These are phyloP conservation scores for Echinometra lucunter DNA, from an alignment of 53 echinoderm and acorn worm genomes.

Conservation along the genomic window DNA sequence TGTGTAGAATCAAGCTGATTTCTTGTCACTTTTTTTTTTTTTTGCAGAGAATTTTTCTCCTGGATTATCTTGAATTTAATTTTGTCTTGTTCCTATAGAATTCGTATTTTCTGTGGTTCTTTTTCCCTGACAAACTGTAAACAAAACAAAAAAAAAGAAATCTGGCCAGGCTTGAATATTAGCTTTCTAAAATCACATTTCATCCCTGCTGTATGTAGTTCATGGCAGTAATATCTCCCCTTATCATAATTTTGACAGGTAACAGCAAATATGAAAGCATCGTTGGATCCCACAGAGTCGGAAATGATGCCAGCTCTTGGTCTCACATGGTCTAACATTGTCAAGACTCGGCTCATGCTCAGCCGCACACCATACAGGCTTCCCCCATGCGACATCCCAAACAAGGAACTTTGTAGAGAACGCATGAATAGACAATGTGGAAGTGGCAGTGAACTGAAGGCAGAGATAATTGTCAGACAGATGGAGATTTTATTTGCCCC, in stretches of 20 bases:
- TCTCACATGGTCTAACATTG: slow-evolving; percentile 93
- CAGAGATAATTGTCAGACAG: slow-evolving; percentile 80
- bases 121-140: not conserved
- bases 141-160: not conserved
- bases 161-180: not conserved
- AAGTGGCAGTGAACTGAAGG: slow-evolving; percentile 8
- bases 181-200: not conserved
- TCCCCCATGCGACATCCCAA: slow-evolving; percentile 32
- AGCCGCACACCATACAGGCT: slow-evolving; percentile 86
- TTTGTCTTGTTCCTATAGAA: not conserved
- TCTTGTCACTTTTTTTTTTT: not conserved
- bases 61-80: not conserved
- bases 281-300: slow-evolving; percentile 63
- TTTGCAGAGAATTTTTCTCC: not conserved
- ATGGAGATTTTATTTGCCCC: slow-evolving; percentile 94
- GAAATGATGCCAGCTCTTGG: slow-evolving; percentile 91
- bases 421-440: not conserved
- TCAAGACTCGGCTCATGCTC: slow-evolving; percentile 90
- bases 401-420: not conserved
- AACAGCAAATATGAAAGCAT: slow-evolving; percentile 90
- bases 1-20: not conserved
- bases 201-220: not conserved
- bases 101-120: not conserved
- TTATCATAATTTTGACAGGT: slow-evolving; percentile 73
- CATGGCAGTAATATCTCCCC: not conserved